Base-by-base conservation (phyloP, 37 sponge, comb jelly and placozoan species). In the Halichondria panicea region DNA sequence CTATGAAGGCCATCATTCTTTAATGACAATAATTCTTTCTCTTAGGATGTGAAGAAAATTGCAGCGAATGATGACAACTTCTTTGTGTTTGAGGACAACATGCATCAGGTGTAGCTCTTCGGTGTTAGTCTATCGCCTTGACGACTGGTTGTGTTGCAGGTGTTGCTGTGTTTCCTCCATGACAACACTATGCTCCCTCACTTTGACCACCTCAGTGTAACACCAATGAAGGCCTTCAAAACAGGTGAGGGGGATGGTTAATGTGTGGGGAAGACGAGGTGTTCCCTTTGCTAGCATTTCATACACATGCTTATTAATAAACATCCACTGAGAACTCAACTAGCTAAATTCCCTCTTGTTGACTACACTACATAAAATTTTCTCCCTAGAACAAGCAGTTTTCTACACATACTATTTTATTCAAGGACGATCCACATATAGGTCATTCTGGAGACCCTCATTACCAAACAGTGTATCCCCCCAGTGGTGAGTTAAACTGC, bases 21-120 rank as follows among this genome's bases (percentile, higher is more conserved):
- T 22, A 7, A 13, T 66, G n/a, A 59, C 61, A 59, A 9, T 25
- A 19, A 27, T 21, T 21, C 3, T 39, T 43, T 3, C 40, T 22
- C 70, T 15, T 81, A 86, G 77, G 90, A 89, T 67, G 85, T 92
- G 37, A 83, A 83, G 61, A 66, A 71, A 13, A 88, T 76, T 43
- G 84, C 88, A 53, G 88, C 88, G 7, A 87, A 94, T 38, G 82
- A 94, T 79, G 95, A 94, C 36, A 80, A 76, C 48, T 94, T 81
- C 69, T 94, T 94, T 76, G 95, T 94, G 27, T 94, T 94, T 80
- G 95, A 94, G 46, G 95, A 94, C 57, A 60, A 66, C 22, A 64
- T 84, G 34, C 71, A 87, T 53, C 95, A 94, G 57, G 34, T 83
- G 30, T 50, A 57, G 6, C 12, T 58, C 15, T 58, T n/a, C 6